These are phyloP conservation scores for Morone chrysops DNA, from an alignment of 2,113 vertebrate genomes.

Conservation along the genomic window DNA sequence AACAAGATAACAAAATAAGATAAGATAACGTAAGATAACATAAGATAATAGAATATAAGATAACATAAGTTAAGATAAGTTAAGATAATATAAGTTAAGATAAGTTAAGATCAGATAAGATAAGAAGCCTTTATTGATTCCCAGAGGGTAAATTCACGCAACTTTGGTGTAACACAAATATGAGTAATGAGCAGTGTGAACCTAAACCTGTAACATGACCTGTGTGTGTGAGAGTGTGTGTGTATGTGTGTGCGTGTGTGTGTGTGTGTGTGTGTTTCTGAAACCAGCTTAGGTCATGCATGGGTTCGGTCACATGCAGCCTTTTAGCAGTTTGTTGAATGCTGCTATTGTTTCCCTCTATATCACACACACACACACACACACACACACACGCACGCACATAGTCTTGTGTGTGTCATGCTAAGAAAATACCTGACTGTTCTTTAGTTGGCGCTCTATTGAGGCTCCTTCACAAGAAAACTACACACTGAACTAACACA, in stretches of 20 bases:
- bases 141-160: neutral
- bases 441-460: neutral
- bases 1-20: neutral
- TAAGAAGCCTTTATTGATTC: neutral
- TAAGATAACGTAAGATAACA: neutral
- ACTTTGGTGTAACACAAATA: neutral
- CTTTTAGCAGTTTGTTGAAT: constrained; percentile 57
- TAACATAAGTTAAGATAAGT: too few species aligned
- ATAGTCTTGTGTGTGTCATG: neutral
- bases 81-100: too few species aligned
- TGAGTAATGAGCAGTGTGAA: constrained; percentile 43
- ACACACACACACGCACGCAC: constrained; percentile 18
- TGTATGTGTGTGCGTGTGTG: constrained; percentile 13
- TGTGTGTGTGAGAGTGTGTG: constrained; percentile 15
- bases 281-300: constrained; percentile 33
- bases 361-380: constrained; percentile 13
- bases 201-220: constrained; percentile 7
- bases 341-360: constrained; percentile 51
- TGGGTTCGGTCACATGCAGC: constrained; percentile 64
- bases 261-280: constrained; percentile 12
- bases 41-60: too few species aligned
- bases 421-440: neutral
- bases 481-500: too few species aligned
- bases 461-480: neutral
- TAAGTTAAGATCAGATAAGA: too few species aligned